Evolutionary conservation across 2,888 invertebrate species (phyloP), one percentile per base, ranked within the genome.

Genomic region (Phytoseiulus persimilis): DNA sequence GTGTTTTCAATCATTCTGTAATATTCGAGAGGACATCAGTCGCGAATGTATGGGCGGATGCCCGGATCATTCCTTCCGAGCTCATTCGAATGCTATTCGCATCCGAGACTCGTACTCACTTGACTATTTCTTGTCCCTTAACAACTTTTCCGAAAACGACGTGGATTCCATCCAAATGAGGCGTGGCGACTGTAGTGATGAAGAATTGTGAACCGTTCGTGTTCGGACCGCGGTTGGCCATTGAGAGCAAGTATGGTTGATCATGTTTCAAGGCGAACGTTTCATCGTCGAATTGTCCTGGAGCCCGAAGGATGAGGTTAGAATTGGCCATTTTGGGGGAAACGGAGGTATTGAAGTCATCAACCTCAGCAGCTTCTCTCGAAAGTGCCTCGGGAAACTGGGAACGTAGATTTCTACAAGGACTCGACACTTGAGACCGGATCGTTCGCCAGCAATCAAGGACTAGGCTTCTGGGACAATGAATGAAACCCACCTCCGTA

Each of bases 121-220:
- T 87, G 1, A 92, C 92, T 32, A 92, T 90, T 89, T 91, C 91
- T 91, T 92, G 91, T 0, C 93, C 93, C 90, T 92, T 92, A 1
- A 91, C 39, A 9, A 93, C 92, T 89, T 91, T 91, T 1, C 93
- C 93, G 91, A 92, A 93, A 31, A 92, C 92, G 14, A 92, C 92
- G 91, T 92, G 93, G 90, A 92, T 92, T 89, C 90, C 91, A 90
- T 93, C 92, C 83, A 93, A 91, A 90, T 92, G 92, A 31, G 92
- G 91, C 28, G 92, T 92, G 3, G 91, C 90, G 31, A 92, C 92
- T 11, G 92, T 92, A 0, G 92, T 92, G 31, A 98, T 96, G 93
- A 98, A 98, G 94, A 99, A 99, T 93, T 99, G 99, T 1, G 98
- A 98, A 90, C 99, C 98, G 93, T 99, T 99, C 83, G 99, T 98